A percentile compares a stretch with the other conserved stretches of the same genome.
Conservation (phyloP, 2,113 vertebrate species). For the Amphiprion ocellaris region DNA sequence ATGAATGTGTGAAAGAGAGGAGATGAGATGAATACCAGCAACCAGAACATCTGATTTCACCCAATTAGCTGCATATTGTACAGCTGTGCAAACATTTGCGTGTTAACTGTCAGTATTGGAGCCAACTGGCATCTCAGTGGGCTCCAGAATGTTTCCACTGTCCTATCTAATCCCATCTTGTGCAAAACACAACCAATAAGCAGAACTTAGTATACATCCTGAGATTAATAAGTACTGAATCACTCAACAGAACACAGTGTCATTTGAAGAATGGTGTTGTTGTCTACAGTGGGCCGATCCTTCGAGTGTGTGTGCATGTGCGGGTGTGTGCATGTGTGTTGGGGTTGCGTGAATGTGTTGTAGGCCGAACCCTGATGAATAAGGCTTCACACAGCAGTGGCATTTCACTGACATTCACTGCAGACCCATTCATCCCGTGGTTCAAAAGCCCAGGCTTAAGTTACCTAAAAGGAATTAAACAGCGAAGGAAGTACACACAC, state of each 20-base stretch:
- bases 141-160: slow-evolving; percentile 6
- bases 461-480: slow-evolving; percentile 77
- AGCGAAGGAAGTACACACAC: slow-evolving; percentile 32
- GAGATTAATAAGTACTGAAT: slow-evolving; percentile 1
- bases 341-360: slow-evolving; percentile 37
- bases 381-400: slow-evolving; percentile 76
- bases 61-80: not conserved
- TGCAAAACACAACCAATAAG: not conserved
- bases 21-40: slow-evolving; percentile 7
- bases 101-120: not conserved
- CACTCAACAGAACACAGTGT: not conserved
- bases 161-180: slow-evolving; percentile 1
- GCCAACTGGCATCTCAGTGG: not conserved
- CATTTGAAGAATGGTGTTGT: slow-evolving; percentile 39
- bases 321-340: slow-evolving; percentile 18
- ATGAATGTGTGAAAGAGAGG: slow-evolving; percentile 4
- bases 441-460: slow-evolving; percentile 76
- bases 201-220: not conserved
- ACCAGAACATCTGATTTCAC: not conserved
- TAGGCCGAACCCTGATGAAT: slow-evolving; percentile 70
- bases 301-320: not conserved
- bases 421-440: slow-evolving; percentile 72
- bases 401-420: slow-evolving; percentile 81
- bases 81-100: not conserved
- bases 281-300: slow-evolving; percentile 35